Evolutionary conservation across 2,113 vertebrate genomes (phyloP).

Genomic region (Oenanthe melanoleuca): DNA sequence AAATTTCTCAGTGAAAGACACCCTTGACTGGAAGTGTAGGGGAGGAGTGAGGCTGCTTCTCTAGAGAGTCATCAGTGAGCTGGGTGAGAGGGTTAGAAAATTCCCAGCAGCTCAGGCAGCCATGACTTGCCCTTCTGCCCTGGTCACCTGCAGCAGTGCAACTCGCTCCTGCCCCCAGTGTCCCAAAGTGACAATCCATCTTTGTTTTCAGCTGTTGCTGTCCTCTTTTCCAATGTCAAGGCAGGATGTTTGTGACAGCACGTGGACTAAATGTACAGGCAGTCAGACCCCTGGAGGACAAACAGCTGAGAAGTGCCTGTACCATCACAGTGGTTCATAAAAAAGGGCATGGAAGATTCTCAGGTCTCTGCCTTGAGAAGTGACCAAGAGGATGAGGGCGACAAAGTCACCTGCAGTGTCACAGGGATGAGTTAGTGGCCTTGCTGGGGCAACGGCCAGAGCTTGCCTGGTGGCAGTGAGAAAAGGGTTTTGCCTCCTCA

Average conservation of each 20-base stretch:
- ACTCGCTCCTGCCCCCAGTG: background rate
- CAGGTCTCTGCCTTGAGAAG: background rate
- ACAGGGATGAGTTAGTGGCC: background rate
- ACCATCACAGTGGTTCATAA: background rate
- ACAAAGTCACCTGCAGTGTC: background rate
- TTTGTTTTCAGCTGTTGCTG: background rate
- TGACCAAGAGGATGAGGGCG: background rate
- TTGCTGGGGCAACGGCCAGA: background rate
- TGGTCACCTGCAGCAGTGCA: background rate
- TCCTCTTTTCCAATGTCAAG: background rate
- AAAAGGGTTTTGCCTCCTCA: background rate
- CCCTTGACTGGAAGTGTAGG: background rate
- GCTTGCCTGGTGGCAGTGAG: accelerated
- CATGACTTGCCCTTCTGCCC: background rate
- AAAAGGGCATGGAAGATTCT: background rate
- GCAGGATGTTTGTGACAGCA: background rate
- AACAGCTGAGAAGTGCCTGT: background rate
- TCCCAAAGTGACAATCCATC: background rate
- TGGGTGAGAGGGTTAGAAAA: background rate
- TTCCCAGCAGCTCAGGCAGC: background rate
- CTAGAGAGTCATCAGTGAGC: background rate
- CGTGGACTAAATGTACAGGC: background rate
- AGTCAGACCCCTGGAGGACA: background rate
- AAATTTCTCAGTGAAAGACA: background rate
- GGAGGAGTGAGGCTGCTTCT: background rate